phyloP scores from a whole-genome alignment of 2,888 invertebrate genomes.

The Pandemis corylana region DNA sequence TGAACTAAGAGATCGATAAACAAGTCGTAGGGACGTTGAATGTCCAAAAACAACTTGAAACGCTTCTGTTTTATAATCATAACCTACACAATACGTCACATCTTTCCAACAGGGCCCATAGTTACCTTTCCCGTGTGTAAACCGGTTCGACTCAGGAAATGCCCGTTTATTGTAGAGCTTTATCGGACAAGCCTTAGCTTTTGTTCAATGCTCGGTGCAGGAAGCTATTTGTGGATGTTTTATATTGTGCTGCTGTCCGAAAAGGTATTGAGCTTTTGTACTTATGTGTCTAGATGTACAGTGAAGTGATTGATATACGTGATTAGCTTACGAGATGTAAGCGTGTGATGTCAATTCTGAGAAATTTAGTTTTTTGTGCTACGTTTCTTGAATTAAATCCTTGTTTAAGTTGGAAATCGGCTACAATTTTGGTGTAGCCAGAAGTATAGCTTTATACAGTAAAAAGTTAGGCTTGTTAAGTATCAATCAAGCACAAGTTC shows the following conservation, averaged over 20 bases:
- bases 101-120: background rate
- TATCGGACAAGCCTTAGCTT: constrained; percentile 23
- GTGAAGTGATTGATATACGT: background rate
- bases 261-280: constrained; percentile 7
- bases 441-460: too few species aligned
- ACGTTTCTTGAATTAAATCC: background rate
- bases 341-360: too few species aligned
- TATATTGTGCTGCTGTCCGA: constrained; percentile 11
- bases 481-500: too few species aligned
- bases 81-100: background rate
- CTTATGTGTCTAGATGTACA: background rate
- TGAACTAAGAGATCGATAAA: too few species aligned
- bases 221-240: constrained; percentile 32
- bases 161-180: constrained; percentile 12
- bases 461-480: too few species aligned
- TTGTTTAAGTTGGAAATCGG: background rate
- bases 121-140: background rate
- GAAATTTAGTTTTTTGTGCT: background rate
- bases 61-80: background rate
- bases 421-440: background rate
- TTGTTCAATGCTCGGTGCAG: constrained; percentile 27
- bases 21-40: too few species aligned
- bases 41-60: background rate
- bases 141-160: constrained; percentile 26
- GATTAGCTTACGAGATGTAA: background rate